These are phyloP conservation scores for Kryptopterus vitreolus DNA, from an alignment of 2,797 vertebrate genomes.

Conservation along the genomic window DNA sequence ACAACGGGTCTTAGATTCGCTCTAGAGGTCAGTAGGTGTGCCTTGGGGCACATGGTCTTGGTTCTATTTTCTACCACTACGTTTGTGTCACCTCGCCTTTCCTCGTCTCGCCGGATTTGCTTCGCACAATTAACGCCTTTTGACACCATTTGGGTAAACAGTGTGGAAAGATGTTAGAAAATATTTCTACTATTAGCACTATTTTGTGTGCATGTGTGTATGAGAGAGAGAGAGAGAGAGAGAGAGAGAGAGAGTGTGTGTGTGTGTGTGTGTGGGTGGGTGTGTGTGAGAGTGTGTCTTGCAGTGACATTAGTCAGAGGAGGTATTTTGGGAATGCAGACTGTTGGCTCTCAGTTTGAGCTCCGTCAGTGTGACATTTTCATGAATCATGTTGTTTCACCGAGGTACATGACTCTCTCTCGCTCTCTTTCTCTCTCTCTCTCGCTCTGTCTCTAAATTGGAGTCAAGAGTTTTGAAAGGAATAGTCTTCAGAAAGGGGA, in stretches of 20 bases:
- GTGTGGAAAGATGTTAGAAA: neutral
- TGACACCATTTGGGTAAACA: neutral
- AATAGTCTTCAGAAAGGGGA: neutral
- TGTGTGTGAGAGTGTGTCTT: slow-evolving; percentile 46
- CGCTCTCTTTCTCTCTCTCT: slow-evolving; percentile 9
- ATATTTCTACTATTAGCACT: slow-evolving; percentile 18
- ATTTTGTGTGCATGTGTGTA: slow-evolving; percentile 35
- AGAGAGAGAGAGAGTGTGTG: too few relatives aligned
- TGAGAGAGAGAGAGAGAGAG: slow-evolving; percentile 4
- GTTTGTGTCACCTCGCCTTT: neutral
- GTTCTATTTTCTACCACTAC: neutral
- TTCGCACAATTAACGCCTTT: neutral
- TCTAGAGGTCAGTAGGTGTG: neutral
- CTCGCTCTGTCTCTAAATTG: slow-evolving; percentile 1
- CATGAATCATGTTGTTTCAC: slow-evolving; percentile 75
- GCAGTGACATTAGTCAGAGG: slow-evolving; percentile 67
- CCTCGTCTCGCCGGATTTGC: neutral
- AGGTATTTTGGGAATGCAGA: slow-evolving; percentile 69
- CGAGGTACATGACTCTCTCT: slow-evolving; percentile 58
- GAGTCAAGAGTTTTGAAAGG: slow-evolving; percentile 3
- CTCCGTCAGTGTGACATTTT: slow-evolving; percentile 66
- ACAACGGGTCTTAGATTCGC: neutral
- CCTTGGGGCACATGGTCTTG: neutral
- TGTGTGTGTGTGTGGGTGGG: slow-evolving; percentile 25
- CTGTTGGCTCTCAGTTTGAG: slow-evolving; percentile 66